Evolutionary conservation across 2,113 vertebrate species (phyloP), one percentile per base, ranked within the genome.

Genomic region (Dipodomys ordii): DNA sequence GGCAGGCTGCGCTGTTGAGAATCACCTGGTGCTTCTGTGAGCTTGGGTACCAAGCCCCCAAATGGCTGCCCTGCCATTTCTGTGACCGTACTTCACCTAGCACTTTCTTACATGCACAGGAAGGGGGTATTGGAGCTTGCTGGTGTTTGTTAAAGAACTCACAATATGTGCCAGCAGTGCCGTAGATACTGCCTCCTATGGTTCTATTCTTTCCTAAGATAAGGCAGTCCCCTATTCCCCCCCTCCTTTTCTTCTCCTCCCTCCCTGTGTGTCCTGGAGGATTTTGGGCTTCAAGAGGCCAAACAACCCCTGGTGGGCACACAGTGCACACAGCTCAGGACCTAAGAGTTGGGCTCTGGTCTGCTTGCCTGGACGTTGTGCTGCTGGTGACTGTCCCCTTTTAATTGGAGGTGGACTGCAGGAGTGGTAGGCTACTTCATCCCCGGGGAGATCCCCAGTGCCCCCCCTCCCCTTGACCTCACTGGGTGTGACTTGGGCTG

Each of bases 331-430:
- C 11, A 13, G 53, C 4, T 1, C 25, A 7, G 76, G 13, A 7
- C 62, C 11, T 68, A 64, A 83, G 80, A 15, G 8, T 22, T 0
- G 11, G 62, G 12, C 18, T 11, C 6, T 0, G 74, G 23, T 19
- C 69, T 69, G 69, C 64, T 49, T 1, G 4, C 30, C 57, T 68
- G 1, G 0, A 13, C 9, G 76, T 35, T 13, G 2, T 10, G 39
- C 3, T 4, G 7, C 3, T 4, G 7, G 6, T 3, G 2, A 13
- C 22, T 12, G 1, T 67, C 27, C 23, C 7, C 28, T 69, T 16
- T 19, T 0, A 0, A 0, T 20, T 35, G 22, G 9, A 32, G 1
- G 2, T 1, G 15, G 68, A 27, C 11, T 0, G 0, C n/a, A 62
- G 7, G 11, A 53, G 23, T 73, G 53, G 53, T 30, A 16, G 62